A percentile compares a stretch with the other conserved stretches of the same genome.
Evolutionary conservation across 2,797 vertebrate genomes (phyloP).

Genomic region (Karalla daura): DNA sequence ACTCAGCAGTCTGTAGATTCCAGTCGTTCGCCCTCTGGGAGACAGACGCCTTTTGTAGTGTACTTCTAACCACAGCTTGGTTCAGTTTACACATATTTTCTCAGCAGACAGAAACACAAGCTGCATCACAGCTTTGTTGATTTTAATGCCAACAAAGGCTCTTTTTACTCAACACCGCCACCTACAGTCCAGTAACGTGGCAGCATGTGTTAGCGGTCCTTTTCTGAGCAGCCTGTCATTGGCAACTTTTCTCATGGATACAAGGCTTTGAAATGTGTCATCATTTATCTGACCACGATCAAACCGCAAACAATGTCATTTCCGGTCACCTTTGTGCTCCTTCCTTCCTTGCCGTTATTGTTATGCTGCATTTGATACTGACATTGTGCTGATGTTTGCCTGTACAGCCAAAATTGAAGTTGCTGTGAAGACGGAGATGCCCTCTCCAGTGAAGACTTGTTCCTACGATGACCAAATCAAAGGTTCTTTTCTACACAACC

Average conservation of each 20-base stretch:
- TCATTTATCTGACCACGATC: conserved; percentile 8
- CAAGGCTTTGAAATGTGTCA: conserved; percentile 5
- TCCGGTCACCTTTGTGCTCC: background rate
- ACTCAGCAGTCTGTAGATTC: too few species aligned
- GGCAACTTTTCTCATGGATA: background rate
- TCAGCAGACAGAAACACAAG: conserved; percentile 1
- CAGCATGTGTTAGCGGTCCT: background rate
- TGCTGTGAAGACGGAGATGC: conserved; percentile 94
- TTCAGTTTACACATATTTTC: conserved; percentile 2
- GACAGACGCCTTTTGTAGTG: too few species aligned
- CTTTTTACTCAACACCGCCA: conserved; percentile 34
- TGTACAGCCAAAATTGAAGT: conserved; percentile 86
- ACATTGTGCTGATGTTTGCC: conserved; percentile 20
- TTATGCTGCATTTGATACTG: background rate
- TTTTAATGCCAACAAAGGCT: background rate
- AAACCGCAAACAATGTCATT: background rate
- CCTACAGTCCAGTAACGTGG: conserved; percentile 21
- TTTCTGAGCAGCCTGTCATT: background rate
- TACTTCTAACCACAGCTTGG: background rate
- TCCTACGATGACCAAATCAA: conserved; percentile 94
- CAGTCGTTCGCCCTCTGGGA: too few species aligned
- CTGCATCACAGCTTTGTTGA: background rate
- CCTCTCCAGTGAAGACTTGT: conserved; percentile 92
- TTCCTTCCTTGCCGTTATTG: too few species aligned
- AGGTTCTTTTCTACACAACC: conserved; percentile 79